Evolutionary conservation across 2,888 invertebrate species (phyloP).

Genomic region (Silvanus unidentatus): DNA sequence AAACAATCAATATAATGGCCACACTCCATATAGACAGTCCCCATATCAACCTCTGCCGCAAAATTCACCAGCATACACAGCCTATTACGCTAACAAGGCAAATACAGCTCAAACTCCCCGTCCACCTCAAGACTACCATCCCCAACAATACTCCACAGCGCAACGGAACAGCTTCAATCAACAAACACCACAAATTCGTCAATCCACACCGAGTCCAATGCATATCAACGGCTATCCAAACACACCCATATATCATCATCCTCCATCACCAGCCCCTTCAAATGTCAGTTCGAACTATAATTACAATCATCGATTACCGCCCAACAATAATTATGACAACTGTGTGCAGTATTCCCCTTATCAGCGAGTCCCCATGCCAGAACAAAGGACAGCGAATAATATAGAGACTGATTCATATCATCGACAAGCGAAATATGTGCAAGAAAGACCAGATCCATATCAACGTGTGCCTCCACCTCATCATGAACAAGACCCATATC

Average conservation of each 20-base stretch:
- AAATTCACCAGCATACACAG: slow-evolving; percentile 25
- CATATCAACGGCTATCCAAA: slow-evolving; percentile 15
- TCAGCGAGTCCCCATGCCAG: slow-evolving; percentile 1
- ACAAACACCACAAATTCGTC: slow-evolving; percentile 19
- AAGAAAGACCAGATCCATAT: slow-evolving; percentile 11
- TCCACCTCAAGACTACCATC: slow-evolving; percentile 8
- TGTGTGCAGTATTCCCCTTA: slow-evolving; percentile 23
- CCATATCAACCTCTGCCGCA: slow-evolving; percentile 35
- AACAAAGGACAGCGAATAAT: neutral
- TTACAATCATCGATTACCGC: slow-evolving; percentile 20
- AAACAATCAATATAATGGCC: slow-evolving; percentile 36
- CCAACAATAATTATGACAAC: slow-evolving; percentile 5
- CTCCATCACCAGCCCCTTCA: slow-evolving; percentile 38
- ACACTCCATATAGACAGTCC: slow-evolving; percentile 28
- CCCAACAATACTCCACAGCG: slow-evolving; percentile 16
- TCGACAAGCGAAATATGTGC: neutral
- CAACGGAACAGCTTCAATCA: slow-evolving; percentile 15
- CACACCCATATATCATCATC: slow-evolving; percentile 33
- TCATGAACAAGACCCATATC: slow-evolving; percentile 29
- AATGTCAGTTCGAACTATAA: slow-evolving; percentile 28
- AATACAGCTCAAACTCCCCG: slow-evolving; percentile 11
- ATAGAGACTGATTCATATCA: neutral
- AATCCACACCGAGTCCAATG: slow-evolving; percentile 27
- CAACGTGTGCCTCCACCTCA: slow-evolving; percentile 33
- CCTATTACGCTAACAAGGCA: slow-evolving; percentile 18